A percentile compares a stretch with the other conserved stretches of the same genome.
These are phyloP conservation scores for Chaetodon auriga DNA, from an alignment of 2,113 vertebrate genomes.

Conservation along the genomic window DNA sequence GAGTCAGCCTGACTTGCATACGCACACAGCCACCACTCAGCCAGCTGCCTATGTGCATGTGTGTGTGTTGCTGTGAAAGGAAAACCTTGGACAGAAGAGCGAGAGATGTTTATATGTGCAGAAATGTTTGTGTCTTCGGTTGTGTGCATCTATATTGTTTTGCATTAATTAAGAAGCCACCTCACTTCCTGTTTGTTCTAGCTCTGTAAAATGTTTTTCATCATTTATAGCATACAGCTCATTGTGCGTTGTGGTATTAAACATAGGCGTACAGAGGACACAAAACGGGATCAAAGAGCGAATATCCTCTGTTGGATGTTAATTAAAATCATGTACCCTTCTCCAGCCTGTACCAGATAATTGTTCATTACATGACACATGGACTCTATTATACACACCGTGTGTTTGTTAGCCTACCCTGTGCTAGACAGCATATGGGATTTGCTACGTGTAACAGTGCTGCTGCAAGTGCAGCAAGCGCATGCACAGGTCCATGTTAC, in stretches of 20 bases:
- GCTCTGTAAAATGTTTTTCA: constrained; percentile 24
- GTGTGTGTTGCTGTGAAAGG: constrained; percentile 6
- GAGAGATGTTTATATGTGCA: background rate
- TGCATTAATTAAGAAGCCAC: constrained; percentile 25
- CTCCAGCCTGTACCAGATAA: background rate
- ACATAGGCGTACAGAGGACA: background rate
- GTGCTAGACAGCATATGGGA: background rate
- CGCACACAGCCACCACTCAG: constrained; percentile 27
- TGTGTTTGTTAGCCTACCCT: background rate
- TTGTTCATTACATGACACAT: background rate
- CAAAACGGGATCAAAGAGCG: background rate
- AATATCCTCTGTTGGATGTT: background rate
- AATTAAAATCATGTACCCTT: background rate
- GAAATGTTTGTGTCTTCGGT: background rate
- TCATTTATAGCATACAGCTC: background rate
- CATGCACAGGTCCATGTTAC: background rate
- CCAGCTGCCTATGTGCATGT: constrained; percentile 17
- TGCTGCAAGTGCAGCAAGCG: background rate
- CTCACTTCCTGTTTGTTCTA: background rate
- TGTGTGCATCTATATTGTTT: background rate
- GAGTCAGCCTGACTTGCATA: constrained; percentile 30
- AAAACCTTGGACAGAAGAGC: constrained; percentile 15
- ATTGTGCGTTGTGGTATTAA: constrained; percentile 11
- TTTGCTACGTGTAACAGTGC: background rate
- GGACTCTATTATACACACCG: background rate